Evolutionary conservation across 2,888 invertebrate species (phyloP).

Genomic region (Ormyrus rosae): DNA sequence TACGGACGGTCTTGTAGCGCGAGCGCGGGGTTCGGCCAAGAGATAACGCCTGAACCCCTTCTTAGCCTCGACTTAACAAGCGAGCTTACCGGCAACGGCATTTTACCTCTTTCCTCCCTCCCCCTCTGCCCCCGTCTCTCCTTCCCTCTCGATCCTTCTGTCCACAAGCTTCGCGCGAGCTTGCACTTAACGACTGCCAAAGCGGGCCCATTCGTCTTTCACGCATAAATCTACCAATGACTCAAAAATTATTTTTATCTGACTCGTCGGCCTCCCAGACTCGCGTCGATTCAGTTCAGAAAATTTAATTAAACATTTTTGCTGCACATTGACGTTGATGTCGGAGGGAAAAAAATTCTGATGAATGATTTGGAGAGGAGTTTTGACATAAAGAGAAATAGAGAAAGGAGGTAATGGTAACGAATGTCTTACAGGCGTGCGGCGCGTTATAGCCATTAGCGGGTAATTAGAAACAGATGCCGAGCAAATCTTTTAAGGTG

Average conservation of each 20-base stretch:
- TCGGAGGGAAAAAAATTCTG: slow-evolving; percentile 17
- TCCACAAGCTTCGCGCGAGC: slow-evolving; percentile 54
- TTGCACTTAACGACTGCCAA: slow-evolving; percentile 63
- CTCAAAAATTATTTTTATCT: too few relatives aligned
- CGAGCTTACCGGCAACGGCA: slow-evolving; percentile 61
- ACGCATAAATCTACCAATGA: neutral
- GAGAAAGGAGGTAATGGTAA: slow-evolving; percentile 65
- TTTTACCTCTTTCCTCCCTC: slow-evolving; percentile 56
- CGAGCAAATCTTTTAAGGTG: slow-evolving; percentile 76
- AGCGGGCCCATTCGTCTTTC: slow-evolving; percentile 60
- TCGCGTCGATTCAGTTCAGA: neutral
- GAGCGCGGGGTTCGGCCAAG: slow-evolving; percentile 61
- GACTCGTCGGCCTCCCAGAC: neutral
- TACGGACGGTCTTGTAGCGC: slow-evolving; percentile 62
- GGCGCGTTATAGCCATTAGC: slow-evolving; percentile 73
- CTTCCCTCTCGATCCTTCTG: neutral
- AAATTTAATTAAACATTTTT: slow-evolving; percentile 23
- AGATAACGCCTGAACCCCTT: slow-evolving; percentile 71
- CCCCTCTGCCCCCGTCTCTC: slow-evolving; percentile 47
- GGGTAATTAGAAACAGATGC: slow-evolving; percentile 77
- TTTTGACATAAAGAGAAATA: slow-evolving; percentile 48
- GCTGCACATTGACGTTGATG: slow-evolving; percentile 29
- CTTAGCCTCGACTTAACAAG: slow-evolving; percentile 67
- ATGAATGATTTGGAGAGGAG: slow-evolving; percentile 45
- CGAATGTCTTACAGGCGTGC: slow-evolving; percentile 69